phyloP scores from a whole-genome alignment of 2,113 vertebrate genomes.

The Notarius lentiginosus region DNA sequence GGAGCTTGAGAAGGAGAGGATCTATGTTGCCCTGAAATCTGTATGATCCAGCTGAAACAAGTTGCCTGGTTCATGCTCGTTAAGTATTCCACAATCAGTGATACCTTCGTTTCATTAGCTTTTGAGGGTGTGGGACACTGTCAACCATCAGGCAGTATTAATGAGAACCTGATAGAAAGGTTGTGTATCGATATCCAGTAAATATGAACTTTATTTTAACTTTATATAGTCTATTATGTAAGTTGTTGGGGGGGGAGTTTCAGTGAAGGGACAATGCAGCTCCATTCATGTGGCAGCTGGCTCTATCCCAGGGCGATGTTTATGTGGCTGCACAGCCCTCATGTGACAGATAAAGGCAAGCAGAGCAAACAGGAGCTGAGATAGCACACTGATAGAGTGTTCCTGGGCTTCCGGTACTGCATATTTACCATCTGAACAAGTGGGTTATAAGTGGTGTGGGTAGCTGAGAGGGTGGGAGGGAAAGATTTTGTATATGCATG shows the following conservation, averaged over 20 bases:
- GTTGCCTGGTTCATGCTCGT: not conserved
- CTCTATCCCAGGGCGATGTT: slow-evolving; percentile 58
- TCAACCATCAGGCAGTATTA: not conserved
- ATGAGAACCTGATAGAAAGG: not conserved
- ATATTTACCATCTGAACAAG: slow-evolving; percentile 74
- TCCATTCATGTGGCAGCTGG: slow-evolving; percentile 49
- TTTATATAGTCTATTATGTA: slow-evolving; percentile 2
- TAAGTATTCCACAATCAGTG: not conserved
- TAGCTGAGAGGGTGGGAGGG: slow-evolving; percentile 30
- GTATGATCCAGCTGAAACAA: not conserved
- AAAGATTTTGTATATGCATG: slow-evolving; percentile 7
- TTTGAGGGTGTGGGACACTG: not conserved
- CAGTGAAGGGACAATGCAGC: not conserved
- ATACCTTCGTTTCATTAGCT: not conserved
- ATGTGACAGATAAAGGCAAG: slow-evolving; percentile 71
- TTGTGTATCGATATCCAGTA: not conserved
- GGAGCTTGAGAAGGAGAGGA: slow-evolving; percentile 31
- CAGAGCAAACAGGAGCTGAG: slow-evolving; percentile 72
- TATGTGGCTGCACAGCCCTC: slow-evolving; percentile 72
- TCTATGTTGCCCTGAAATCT: not conserved
- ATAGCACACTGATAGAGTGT: slow-evolving; percentile 77
- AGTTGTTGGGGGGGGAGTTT: not conserved
- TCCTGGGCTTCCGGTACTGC: slow-evolving; percentile 73
- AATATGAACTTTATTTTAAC: slow-evolving; percentile 11
- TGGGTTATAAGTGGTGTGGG: slow-evolving; percentile 50